phyloP scores from a whole-genome alignment of 2,888 invertebrate genomes.

The Dasypolia templi region DNA sequence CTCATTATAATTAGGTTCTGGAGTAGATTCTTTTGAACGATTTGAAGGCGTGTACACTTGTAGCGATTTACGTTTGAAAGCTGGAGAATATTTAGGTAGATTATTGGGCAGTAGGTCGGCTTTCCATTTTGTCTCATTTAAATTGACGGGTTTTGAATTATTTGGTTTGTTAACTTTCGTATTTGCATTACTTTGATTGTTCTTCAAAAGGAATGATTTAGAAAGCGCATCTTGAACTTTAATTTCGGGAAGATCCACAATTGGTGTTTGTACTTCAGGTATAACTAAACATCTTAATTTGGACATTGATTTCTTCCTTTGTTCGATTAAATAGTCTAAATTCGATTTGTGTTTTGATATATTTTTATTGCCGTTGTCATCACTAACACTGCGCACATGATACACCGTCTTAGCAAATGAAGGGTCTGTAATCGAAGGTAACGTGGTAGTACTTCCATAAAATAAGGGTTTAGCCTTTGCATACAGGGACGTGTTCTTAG shows the following conservation, averaged over 20 bases:
- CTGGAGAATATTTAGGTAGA: constrained; percentile 95
- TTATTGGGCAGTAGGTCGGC: constrained; percentile 86
- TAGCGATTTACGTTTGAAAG: constrained; percentile 94
- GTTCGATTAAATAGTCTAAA: constrained; percentile 94
- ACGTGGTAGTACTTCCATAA: constrained; percentile 86
- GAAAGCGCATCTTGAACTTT: constrained; percentile 92
- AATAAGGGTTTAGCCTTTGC: constrained; percentile 83
- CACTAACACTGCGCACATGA: constrained; percentile 86
- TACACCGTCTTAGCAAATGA: constrained; percentile 79
- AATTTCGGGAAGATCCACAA: constrained; percentile 95
- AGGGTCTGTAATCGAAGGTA: constrained; percentile 79
- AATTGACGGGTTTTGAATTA: constrained; percentile 75
- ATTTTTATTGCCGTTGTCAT: constrained; percentile 84
- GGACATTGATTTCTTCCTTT: constrained; percentile 95
- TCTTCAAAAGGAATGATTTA: constrained; percentile 85
- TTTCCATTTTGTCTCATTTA: constrained; percentile 87
- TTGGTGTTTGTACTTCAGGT: constrained; percentile 93
- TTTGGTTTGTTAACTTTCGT: constrained; percentile 78
- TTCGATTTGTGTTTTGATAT: constrained; percentile 90
- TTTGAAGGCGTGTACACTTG: constrained; percentile 91
- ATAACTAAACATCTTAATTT: constrained; percentile 97
- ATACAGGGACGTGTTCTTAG: constrained; percentile 70
- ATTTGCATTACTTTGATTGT: constrained; percentile 76
- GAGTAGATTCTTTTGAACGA: constrained; percentile 87
- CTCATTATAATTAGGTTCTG: constrained; percentile 83